Evolutionary conservation across 2,888 invertebrate genomes (phyloP), one percentile per base, ranked within the genome.

Genomic region (Marronus borbonicus): DNA sequence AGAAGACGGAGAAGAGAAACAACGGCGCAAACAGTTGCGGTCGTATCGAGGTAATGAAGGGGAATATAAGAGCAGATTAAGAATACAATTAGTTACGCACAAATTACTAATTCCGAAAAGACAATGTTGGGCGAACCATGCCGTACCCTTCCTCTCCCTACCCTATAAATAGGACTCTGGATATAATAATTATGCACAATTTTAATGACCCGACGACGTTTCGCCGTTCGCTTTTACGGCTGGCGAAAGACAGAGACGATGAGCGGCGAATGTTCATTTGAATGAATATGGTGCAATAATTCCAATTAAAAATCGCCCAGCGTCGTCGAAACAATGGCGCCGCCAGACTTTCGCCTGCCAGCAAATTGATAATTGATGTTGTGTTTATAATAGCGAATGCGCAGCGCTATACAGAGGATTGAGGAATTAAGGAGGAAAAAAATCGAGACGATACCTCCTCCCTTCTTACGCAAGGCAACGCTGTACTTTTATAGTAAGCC

Each of bases 341-440:
- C 86, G 82, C 81, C 82, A 82, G 82, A 84, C 84, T 85, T 84
- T 81, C 79, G 84, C 84, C 85, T 86, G 86, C 85, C 85, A 84
- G 84, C 85, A 84, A 88, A 89, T 89, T 89, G 89, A 88, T 88
- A 88, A 89, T 89, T 88, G 88, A 89, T 89, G 88, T 88, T 88
- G 88, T 88, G 88, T 88, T 88, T 88, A 88, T 88, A 88, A 89
- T 88, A 85, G 88, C 86, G 58, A 74, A 70, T 58, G 60, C 72
- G 44, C 24, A 60, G 36, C 39, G 72, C 60, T 70, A 65, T 70
- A 55, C 39, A 12, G 36, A 60, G 60, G 72, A 39, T 60, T 60
- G 72, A 44, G 72, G 60, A 39, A 58, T 49, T 49, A 70, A 36
- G 55, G 7, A 70, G 10, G 36, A 55, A 52, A 60, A 28, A 74